Evolutionary conservation across 2,888 invertebrate genomes (phyloP), one percentile per base, ranked within the genome.

Genomic region (Epistrophella euchroma): DNA sequence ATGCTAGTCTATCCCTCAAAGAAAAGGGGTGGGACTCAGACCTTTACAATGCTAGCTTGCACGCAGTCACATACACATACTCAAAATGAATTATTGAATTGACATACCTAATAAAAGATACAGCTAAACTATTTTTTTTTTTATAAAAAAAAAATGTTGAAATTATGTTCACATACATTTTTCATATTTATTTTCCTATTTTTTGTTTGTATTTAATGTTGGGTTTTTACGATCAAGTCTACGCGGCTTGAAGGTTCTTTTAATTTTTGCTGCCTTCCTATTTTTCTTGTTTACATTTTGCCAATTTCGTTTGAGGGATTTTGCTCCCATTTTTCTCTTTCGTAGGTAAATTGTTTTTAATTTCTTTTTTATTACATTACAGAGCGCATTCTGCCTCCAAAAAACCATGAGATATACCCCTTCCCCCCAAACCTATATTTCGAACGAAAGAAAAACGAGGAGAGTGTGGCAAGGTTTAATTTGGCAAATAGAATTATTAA

Each of bases 401-500:
- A 43, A 40, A 62, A 52, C 5, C 50, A 52, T 15, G 0, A 43
- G 40, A 15, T n/a, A 17, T 17, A 17, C 4, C 2, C 2, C 5
- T 1, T 40, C 15, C n/a, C 43, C 2, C 47, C 25, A 32, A 7
- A 28, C 45, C 56, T 50, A 0, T 4, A 4, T 25, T 43, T 40
- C 0, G 35, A 6, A 25, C 2, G 11, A 60, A 11, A 28, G 28
- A 7, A 15, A 32, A 17, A 32, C 13, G 17, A 25, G 17, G 13
- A 7, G 17, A 5, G 13, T 68, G 56, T 70, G 70, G 73, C 58
- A 77, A 40, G 74, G 87, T 83, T 87, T 88, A 88, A 88, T 88
- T 88, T 88, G 70, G 70, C 81, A 88, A 88, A 88, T 88, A 88
- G 88, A 88, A 88, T 88, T 88, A 88, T 88, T 88, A 88, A 88